phyloP scores from a whole-genome alignment of 2,113 vertebrate genomes.

The Aegypius monachus region DNA sequence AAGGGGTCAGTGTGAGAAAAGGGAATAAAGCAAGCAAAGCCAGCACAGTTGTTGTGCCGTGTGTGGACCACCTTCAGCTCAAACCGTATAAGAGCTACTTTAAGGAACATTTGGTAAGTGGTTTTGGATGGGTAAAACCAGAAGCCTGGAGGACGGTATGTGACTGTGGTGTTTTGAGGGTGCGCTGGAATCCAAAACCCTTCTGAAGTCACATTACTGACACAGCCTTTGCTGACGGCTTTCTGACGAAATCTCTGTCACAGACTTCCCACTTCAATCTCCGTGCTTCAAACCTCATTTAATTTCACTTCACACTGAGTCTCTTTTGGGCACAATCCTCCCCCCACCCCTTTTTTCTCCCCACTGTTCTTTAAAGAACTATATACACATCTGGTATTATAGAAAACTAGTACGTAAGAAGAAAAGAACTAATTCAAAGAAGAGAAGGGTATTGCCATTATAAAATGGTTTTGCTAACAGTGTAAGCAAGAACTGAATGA shows the following conservation, averaged over 20 bases:
- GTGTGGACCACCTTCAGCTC: neutral
- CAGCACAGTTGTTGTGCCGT: neutral
- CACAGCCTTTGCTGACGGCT: neutral
- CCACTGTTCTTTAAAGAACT: neutral
- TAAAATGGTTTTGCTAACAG: neutral
- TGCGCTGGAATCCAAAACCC: neutral
- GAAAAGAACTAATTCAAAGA: neutral
- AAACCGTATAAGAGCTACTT: neutral
- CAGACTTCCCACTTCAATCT: neutral
- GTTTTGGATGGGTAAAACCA: neutral
- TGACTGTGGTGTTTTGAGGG: neutral
- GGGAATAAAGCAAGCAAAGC: neutral
- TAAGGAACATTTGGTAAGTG: neutral
- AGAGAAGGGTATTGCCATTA: neutral
- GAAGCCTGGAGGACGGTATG: neutral
- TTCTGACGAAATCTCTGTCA: neutral
- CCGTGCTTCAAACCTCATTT: neutral
- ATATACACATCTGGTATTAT: neutral
- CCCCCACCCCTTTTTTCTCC: fast-evolving
- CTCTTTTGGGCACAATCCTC: neutral
- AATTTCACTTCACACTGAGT: neutral
- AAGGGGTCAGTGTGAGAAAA: neutral
- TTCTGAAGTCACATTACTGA: neutral
- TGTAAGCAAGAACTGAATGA: neutral
- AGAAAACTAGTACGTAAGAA: neutral